Conservation (phyloP, 2,888 invertebrate species). For the Macropis europaea region DNA sequence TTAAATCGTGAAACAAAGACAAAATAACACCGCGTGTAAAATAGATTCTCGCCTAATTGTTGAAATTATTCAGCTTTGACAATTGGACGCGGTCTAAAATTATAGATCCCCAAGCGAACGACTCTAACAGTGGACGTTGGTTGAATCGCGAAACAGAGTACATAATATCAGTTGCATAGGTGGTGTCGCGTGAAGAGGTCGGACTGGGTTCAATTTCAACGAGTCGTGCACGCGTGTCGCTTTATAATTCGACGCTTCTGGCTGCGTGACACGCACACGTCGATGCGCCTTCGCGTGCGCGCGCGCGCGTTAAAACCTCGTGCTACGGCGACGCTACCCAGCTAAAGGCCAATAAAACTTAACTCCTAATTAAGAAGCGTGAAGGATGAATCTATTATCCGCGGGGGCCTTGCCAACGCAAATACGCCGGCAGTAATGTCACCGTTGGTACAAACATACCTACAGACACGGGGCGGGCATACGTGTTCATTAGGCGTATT, state of each 20-base stretch:
- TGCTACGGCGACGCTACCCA: conserved; percentile 18
- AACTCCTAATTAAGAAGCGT: conserved; percentile 80
- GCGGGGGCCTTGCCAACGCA: conserved; percentile 67
- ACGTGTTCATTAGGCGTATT: conserved; percentile 80
- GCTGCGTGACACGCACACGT: conserved; percentile 21
- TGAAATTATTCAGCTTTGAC: too few species aligned
- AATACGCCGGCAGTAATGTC: conserved; percentile 74
- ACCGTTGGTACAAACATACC: conserved; percentile 76
- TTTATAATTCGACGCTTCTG: conserved; percentile 25
- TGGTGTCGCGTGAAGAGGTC: conserved; percentile 23
- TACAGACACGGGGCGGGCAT: conserved; percentile 75
- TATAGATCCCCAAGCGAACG: too few species aligned
- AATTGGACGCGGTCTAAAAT: too few species aligned
- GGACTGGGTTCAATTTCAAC: conserved; percentile 30
- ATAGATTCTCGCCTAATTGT: too few species aligned
- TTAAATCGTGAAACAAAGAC: too few species aligned
- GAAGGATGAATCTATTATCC: conserved; percentile 79
- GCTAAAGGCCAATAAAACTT: conserved; percentile 78
- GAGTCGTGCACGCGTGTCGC: conserved; percentile 20
- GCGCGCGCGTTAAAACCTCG: conserved; percentile 8
- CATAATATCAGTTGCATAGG: too few species aligned
- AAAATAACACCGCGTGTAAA: too few species aligned
- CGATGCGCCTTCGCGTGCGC: conserved; percentile 42
- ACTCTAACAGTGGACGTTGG: too few species aligned
- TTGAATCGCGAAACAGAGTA: too few species aligned